Percentiles rank a stretch among this genome's conserved stretches.
Evolutionary conservation across 2,797 vertebrate genomes (phyloP).

Genomic region (Sebastes alutus): DNA sequence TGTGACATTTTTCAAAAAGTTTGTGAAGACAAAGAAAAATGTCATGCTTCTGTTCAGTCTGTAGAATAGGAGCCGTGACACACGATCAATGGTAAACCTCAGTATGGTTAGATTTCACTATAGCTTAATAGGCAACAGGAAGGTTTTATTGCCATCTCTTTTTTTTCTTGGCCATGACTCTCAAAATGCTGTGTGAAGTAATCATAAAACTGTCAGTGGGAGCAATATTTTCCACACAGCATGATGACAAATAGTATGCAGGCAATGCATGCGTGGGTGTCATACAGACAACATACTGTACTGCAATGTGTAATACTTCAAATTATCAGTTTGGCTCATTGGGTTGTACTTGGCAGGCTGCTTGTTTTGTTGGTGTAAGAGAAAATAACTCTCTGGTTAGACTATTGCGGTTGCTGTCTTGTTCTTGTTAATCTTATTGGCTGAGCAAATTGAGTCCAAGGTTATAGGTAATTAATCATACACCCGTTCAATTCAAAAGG

Average conservation of each 20-base stretch:
- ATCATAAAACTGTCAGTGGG: conserved; percentile 72
- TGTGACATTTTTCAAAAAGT: conserved; percentile 1
- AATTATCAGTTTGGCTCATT: conserved; percentile 23
- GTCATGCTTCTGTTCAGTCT: conserved; percentile 30
- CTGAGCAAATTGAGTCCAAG: conserved; percentile 1
- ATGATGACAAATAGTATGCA: conserved; percentile 66
- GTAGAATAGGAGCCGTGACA: conserved; percentile 25
- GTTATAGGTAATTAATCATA: conserved; percentile 2
- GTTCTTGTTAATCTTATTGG: not conserved
- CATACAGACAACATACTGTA: conserved; percentile 52
- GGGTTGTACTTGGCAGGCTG: conserved; percentile 14
- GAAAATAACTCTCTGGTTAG: conserved; percentile 1
- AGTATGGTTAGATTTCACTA: conserved; percentile 59
- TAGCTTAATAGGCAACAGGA: conserved; percentile 62
- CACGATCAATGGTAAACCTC: conserved; percentile 58
- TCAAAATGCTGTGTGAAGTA: conserved; percentile 67
- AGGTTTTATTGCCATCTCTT: conserved; percentile 66
- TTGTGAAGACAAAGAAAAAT: conserved; percentile 30
- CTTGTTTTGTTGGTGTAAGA: conserved; percentile 15
- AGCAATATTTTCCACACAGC: conserved; percentile 67
- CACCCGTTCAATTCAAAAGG: not conserved
- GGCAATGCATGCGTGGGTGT: conserved; percentile 56
- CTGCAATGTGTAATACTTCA: conserved; percentile 27
- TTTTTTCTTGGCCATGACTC: conserved; percentile 56
- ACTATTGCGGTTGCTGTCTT: not conserved